Conservation (phyloP, 1,140 invertebrate species). For the Dendrolimus punctatus region DNA sequence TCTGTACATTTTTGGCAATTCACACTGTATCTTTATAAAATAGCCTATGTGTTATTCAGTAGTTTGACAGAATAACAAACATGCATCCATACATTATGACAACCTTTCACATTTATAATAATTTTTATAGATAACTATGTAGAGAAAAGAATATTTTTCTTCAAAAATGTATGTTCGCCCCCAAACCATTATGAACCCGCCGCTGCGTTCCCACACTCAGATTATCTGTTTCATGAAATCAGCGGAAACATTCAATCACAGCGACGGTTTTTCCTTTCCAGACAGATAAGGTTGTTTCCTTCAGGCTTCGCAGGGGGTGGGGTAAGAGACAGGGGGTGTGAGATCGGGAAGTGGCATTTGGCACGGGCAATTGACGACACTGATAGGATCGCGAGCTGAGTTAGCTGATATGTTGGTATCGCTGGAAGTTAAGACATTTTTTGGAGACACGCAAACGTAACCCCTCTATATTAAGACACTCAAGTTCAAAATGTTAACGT, state of each 20-base stretch:
- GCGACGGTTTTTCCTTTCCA: slow-evolving; percentile 33
- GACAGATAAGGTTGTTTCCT: slow-evolving; percentile 46
- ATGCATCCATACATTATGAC: no score
- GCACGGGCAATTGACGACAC: slow-evolving; percentile 68
- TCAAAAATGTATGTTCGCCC: no score
- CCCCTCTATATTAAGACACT: no score
- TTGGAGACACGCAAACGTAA: no score
- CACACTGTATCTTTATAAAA: no score
- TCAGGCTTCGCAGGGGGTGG: slow-evolving; percentile 4
- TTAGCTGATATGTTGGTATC: slow-evolving; percentile 40
- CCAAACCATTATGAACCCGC: slow-evolving; percentile 1
- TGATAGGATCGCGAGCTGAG: slow-evolving; percentile 68
- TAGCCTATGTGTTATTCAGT: no score
- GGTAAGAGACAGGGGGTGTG: slow-evolving; percentile 6
- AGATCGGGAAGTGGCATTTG: slow-evolving; percentile 60
- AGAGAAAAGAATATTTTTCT: no score
- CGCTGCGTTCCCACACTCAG: slow-evolving; percentile 18
- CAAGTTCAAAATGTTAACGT: no score
- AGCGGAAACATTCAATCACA: slow-evolving; percentile 61
- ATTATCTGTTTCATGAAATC: slow-evolving; percentile 44
- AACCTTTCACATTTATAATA: no score
- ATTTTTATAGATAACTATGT: no score
- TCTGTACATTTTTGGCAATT: no score
- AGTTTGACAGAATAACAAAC: no score
- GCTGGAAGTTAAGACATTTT: slow-evolving; percentile 15